Evolutionary conservation across 2,113 vertebrate species (phyloP).

Genomic region (Coregonus clupeaformis): DNA sequence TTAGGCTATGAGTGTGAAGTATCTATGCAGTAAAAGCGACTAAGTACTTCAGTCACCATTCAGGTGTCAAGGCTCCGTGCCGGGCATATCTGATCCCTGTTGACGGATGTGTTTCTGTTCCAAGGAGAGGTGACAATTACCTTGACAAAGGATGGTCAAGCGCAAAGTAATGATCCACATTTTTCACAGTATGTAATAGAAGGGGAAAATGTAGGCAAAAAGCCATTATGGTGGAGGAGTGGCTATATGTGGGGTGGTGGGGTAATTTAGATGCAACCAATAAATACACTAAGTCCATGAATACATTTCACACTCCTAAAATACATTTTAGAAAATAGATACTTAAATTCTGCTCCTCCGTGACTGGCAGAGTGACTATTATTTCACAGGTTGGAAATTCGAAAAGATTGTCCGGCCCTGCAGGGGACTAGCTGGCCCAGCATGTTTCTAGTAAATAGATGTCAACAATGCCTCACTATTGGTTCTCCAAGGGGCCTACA

Average conservation of each 20-base stretch:
- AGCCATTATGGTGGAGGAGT: not conserved
- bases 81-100: slow-evolving; percentile 11
- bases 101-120: slow-evolving; percentile 37
- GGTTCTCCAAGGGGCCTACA: not conserved
- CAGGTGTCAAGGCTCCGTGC: not conserved
- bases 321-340: not conserved
- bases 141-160: slow-evolving; percentile 36
- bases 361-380: not conserved
- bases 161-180: slow-evolving; percentile 26
- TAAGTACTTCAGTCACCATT: not conserved
- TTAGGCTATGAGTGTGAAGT: not conserved
- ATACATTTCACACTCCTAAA: not conserved
- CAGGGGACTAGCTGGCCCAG: not conserved
- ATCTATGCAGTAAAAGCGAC: not conserved
- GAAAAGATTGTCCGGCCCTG: not conserved
- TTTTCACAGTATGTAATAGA: slow-evolving; percentile 29
- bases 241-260: not conserved
- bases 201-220: not conserved
- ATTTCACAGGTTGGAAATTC: not conserved
- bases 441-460: not conserved
- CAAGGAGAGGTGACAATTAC: slow-evolving; percentile 36
- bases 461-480: not conserved
- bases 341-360: no score
- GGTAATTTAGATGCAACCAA: not conserved
- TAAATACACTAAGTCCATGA: not conserved